Conservation (phyloP, 1,140 invertebrate species). For the Microplitis mediator region DNA sequence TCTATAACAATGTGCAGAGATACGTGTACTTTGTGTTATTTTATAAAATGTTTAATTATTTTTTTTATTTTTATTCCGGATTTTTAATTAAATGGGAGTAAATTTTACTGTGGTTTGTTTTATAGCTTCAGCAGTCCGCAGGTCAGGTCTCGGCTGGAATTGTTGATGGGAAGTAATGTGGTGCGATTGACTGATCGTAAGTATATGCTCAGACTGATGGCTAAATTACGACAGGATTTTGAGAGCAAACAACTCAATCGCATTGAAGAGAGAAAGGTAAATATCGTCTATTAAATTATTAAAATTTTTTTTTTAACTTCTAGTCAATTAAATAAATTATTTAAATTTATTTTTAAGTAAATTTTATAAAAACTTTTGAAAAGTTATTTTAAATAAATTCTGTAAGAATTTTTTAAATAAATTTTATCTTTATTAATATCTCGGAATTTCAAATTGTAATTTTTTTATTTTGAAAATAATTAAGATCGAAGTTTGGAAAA, state of each 20-base stretch:
- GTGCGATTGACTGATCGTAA: slow-evolving; percentile 69
- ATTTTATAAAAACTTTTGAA: no score
- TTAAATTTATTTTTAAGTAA: no score
- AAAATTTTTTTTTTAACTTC: neutral
- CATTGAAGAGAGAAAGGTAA: slow-evolving; percentile 68
- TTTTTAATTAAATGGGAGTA: neutral
- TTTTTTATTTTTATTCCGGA: neutral
- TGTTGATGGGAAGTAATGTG: slow-evolving; percentile 70
- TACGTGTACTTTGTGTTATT: neutral
- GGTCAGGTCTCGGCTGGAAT: slow-evolving; percentile 66
- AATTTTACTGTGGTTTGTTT: slow-evolving; percentile 26
- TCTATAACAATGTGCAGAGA: no score
- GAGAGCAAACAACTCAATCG: slow-evolving; percentile 67
- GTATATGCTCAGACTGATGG: slow-evolving; percentile 70
- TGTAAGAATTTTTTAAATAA: no score
- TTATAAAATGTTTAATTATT: neutral
- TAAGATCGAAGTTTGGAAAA: no score
- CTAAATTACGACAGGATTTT: slow-evolving; percentile 66
- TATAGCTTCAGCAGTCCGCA: slow-evolving; percentile 65
- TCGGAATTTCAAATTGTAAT: no score
- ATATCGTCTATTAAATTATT: slow-evolving; percentile 19
- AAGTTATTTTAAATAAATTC: no score
- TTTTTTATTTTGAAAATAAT: no score
- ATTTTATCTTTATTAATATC: no score
- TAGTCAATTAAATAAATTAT: no score